Evolutionary conservation across 2,888 invertebrate genomes (phyloP), one percentile per base, ranked within the genome.

Genomic region (Dicranocentrus wangi): DNA sequence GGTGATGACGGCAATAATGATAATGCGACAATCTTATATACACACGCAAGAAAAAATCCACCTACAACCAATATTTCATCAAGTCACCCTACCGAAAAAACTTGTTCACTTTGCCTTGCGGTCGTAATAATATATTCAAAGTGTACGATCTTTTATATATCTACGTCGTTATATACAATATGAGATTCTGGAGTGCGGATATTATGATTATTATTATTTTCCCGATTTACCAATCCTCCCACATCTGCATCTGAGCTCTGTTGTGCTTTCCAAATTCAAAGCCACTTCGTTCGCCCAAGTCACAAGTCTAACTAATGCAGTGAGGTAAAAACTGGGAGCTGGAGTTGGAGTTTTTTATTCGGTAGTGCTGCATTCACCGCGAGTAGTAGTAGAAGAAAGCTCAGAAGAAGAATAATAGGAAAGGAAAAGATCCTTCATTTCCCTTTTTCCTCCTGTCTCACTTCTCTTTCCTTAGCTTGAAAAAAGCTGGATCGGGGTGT

Each of bases 351-450:
- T n/a, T n/a, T n/a, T n/a, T n/a, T n/a, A n/a, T n/a, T n/a, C n/a
- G n/a, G n/a, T n/a, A n/a, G n/a, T n/a, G n/a, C n/a, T n/a, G n/a
- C n/a, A n/a, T n/a, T n/a, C n/a, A n/a, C n/a, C n/a, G n/a, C n/a
- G n/a, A n/a, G 42, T 25, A 32, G 43, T 19, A 43, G 61, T 47
- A 61, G 60, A 73, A 39, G 15, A 27, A 27, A 23, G 43, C 23
- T 25, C 23, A n/a, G 70, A 19, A 72, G 32, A 61, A 27, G 47
- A 72, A 60, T 51, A 76, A 76, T 75, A 55, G n/a, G 47, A 76
- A 43, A 76, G 68, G 68, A 69, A 76, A 76, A 55, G 55, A 76
- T 42, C 60, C 76, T 68, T 76, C 76, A 76, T 68, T 76, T 76
- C 76, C 76, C 27, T 66, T 73, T 51, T 25, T 23, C 19, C 53